These are phyloP conservation scores for Syrrhaptes paradoxus DNA, from an alignment of 2,113 vertebrate species.

Conservation along the genomic window DNA sequence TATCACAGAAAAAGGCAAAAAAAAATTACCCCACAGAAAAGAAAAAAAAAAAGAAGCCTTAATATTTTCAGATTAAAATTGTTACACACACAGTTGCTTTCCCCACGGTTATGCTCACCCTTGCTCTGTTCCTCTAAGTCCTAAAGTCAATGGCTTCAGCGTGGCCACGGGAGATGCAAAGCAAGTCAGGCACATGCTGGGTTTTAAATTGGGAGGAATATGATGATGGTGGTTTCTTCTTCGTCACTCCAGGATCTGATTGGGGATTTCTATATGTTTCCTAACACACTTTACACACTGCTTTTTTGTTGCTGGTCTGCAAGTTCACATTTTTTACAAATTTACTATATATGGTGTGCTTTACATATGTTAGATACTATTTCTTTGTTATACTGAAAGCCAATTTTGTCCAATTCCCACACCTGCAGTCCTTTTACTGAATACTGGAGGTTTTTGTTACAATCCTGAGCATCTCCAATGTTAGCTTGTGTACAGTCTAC, in stretches of 20 bases:
- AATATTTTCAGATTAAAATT: not conserved
- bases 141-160: not conserved
- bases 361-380: not conserved
- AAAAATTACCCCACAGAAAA: not conserved
- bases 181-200: fast-evolving
- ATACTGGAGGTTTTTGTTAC: not conserved
- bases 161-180: not conserved
- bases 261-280: not conserved
- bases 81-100: not conserved
- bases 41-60: not conserved
- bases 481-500: not conserved
- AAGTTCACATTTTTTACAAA: not conserved
- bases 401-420: not conserved
- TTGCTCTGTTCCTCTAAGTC: not conserved
- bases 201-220: not conserved
- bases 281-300: not conserved
- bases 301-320: not conserved
- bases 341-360: not conserved
- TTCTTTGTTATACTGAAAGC: not conserved
- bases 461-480: not conserved
- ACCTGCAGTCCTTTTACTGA: not conserved
- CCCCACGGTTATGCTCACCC: not conserved
- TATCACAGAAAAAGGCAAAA: not conserved
- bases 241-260: not conserved
- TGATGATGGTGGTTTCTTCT: not conserved